A percentile compares a stretch with the other conserved stretches of the same genome.
Evolutionary conservation across 2,888 invertebrate species (phyloP).

Genomic region (Ptychoptera contaminata): DNA sequence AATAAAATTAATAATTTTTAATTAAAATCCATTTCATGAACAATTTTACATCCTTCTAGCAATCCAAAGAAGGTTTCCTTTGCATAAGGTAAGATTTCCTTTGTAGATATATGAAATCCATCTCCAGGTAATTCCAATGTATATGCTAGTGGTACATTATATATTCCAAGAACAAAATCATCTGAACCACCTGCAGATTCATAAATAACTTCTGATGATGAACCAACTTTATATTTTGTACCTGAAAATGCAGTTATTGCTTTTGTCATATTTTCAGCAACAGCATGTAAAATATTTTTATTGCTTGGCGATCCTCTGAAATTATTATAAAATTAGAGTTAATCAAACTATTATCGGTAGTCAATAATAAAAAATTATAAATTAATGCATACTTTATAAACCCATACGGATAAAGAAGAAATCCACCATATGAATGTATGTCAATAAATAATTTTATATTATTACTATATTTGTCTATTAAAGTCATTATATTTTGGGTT

Average conservation of each 20-base stretch:
- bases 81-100: conserved; percentile 34
- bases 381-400: conserved; percentile 15
- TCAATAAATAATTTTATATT: background rate
- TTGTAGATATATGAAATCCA: conserved; percentile 3
- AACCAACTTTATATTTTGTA: conserved; percentile 37
- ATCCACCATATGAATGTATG: conserved; percentile 18
- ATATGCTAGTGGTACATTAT: conserved; percentile 40
- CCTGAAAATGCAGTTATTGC: conserved; percentile 27
- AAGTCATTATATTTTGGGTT: conserved; percentile 37
- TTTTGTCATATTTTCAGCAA: conserved; percentile 24
- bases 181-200: conserved; percentile 44
- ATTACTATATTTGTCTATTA: conserved; percentile 29
- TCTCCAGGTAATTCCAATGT: conserved; percentile 47
- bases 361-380: too few relatives aligned
- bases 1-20: too few relatives aligned
- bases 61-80: conserved; percentile 38
- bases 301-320: conserved; percentile 24
- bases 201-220: conserved; percentile 36
- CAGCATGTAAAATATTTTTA: conserved; percentile 21
- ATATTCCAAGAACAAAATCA: conserved; percentile 45
- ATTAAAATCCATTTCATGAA: too few relatives aligned
- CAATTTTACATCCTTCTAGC: background rate
- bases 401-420: conserved; percentile 21
- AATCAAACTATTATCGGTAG: too few relatives aligned
- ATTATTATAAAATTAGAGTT: background rate